A percentile compares a stretch with the other conserved stretches of the same genome.
Conservation (phyloP, 2,888 invertebrate genomes). For the Philhelius pedissequus region DNA sequence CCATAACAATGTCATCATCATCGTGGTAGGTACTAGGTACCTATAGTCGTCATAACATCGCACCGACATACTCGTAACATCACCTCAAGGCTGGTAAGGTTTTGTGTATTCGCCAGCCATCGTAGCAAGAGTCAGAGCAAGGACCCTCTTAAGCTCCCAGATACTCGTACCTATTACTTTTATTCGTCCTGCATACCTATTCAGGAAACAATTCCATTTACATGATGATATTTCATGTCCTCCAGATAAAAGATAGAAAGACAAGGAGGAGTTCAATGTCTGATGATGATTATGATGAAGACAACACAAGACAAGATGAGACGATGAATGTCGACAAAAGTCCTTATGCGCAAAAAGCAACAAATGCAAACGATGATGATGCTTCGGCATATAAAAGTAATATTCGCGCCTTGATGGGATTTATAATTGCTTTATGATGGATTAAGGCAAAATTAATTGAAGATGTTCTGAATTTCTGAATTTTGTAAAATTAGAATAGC, state of each 20-base stretch:
- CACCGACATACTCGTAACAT: background rate
- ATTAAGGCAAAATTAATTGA: slow-evolving; percentile 63
- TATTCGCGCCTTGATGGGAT: slow-evolving; percentile 63
- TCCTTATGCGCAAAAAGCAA: background rate
- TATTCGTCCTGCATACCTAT: slow-evolving; percentile 20
- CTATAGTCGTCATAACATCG: background rate
- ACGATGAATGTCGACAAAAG: slow-evolving; percentile 13
- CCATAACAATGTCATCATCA: background rate
- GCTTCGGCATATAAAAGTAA: slow-evolving; percentile 46
- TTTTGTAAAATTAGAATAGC: slow-evolving; percentile 65
- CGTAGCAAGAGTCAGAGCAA: too few relatives aligned
- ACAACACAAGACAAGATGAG: background rate
- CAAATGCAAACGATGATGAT: background rate
- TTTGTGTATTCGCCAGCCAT: background rate
- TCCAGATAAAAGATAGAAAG: slow-evolving; percentile 22
- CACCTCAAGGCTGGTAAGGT: background rate
- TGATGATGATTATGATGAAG: slow-evolving; percentile 9
- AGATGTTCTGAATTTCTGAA: slow-evolving; percentile 62
- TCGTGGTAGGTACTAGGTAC: background rate
- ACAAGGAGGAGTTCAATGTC: slow-evolving; percentile 50
- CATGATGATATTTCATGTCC: slow-evolving; percentile 59
- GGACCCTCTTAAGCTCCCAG: background rate
- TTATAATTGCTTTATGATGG: slow-evolving; percentile 68
- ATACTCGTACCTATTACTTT: background rate
- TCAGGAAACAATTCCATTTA: slow-evolving; percentile 49